These are phyloP conservation scores for Otolemur crassicaudatus DNA, from an alignment of 2,797 vertebrate genomes.

Conservation along the genomic window DNA sequence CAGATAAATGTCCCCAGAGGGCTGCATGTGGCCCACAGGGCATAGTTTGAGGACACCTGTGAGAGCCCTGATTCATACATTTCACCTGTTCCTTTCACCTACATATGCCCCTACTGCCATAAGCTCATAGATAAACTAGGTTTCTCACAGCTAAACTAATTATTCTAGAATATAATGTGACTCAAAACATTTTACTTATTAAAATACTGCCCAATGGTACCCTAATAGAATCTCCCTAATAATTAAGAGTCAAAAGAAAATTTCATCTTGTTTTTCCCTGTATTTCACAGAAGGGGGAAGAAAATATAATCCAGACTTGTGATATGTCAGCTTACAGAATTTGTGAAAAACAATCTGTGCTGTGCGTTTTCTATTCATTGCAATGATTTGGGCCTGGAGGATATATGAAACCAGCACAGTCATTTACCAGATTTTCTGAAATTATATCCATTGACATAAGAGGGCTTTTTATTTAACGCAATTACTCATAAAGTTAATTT, in stretches of 20 bases:
- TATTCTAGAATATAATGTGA: background rate
- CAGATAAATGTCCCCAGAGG: too few species aligned
- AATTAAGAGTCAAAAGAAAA: constrained; percentile 13
- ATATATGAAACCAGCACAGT: background rate
- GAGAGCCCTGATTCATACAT: background rate
- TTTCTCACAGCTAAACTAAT: background rate
- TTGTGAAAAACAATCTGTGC: background rate
- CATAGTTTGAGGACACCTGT: too few species aligned
- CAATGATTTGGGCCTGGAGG: background rate
- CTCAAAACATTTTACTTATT: background rate
- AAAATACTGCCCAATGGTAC: background rate
- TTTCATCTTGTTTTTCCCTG: background rate
- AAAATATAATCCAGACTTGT: background rate
- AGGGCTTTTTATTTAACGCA: background rate
- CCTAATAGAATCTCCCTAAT: background rate
- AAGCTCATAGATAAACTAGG: background rate
- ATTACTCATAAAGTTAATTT: background rate
- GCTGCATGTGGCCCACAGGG: too few species aligned
- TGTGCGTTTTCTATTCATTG: background rate
- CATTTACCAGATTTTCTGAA: constrained; percentile 9
- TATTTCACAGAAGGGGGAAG: background rate
- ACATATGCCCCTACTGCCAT: background rate
- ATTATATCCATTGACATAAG: background rate
- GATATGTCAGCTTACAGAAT: background rate
- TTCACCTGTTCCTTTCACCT: background rate